phyloP scores from a whole-genome alignment of 2,113 vertebrate species.

The Nestor notabilis region DNA sequence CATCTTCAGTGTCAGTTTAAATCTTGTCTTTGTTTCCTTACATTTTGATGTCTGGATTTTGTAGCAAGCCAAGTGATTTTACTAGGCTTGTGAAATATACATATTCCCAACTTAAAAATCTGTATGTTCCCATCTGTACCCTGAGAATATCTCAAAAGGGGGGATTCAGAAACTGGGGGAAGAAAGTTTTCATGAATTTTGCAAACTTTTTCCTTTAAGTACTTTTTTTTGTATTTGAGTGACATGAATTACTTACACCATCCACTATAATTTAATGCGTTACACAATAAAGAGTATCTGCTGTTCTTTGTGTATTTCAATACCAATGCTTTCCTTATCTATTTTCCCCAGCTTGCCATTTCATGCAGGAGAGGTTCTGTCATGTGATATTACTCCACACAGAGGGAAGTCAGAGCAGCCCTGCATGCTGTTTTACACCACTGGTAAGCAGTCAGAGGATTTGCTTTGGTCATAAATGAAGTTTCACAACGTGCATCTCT shows the following conservation, averaged over 20 bases:
- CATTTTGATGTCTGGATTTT: not conserved
- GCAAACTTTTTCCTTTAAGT: slow-evolving; percentile 57
- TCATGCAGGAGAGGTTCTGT: slow-evolving; percentile 33
- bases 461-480: slow-evolving; percentile 32
- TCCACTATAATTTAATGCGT: slow-evolving; percentile 13
- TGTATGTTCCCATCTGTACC: slow-evolving; percentile 16
- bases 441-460: slow-evolving; percentile 1
- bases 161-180: not conserved
- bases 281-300: slow-evolving; percentile 57
- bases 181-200: slow-evolving; percentile 48
- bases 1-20: not conserved
- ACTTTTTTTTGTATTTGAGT: slow-evolving; percentile 13
- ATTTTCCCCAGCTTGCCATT: slow-evolving; percentile 64
- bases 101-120: slow-evolving; percentile 18
- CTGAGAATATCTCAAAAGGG: slow-evolving; percentile 47
- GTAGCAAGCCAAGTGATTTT: not conserved
- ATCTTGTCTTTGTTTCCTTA: not conserved
- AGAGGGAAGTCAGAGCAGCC: not conserved
- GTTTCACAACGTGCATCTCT: not conserved
- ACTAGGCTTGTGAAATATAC: not conserved
- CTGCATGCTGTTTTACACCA: not conserved
- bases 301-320: slow-evolving; percentile 56
- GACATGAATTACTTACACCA: not conserved
- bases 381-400: slow-evolving; percentile 18
- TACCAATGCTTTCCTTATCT: slow-evolving; percentile 62